Evolutionary conservation across 2,113 vertebrate species (phyloP).

Genomic region (Beaufortia kweichowensis): DNA sequence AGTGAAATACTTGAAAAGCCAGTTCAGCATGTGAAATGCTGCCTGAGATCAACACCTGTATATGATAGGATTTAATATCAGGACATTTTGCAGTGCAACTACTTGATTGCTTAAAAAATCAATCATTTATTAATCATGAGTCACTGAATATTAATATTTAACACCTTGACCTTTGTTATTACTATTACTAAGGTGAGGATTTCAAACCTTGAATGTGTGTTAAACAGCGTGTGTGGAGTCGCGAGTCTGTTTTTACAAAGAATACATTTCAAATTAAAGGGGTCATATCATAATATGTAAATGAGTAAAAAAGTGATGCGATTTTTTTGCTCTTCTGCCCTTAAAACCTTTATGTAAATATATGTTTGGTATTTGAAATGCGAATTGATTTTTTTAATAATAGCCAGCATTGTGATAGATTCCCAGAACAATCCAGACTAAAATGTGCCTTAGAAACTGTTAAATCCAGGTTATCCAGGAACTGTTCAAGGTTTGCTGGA

Average conservation of each 20-base stretch:
- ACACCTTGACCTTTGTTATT: background rate
- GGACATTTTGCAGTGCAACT: background rate
- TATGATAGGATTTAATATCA: background rate
- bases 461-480: too few species aligned
- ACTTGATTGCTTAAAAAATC: background rate
- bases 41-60: background rate
- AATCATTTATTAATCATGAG: conserved; percentile 3
- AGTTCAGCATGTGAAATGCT: background rate
- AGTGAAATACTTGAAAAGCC: background rate
- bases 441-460: too few species aligned
- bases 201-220: background rate
- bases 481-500: too few species aligned
- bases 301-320: too few species aligned
- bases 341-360: background rate
- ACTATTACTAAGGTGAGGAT: background rate
- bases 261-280: background rate
- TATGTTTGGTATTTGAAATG: too few species aligned
- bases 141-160: background rate
- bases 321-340: background rate
- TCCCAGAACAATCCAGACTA: too few species aligned
- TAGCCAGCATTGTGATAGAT: too few species aligned
- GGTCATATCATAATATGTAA: too few species aligned
- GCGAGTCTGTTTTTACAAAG: background rate
- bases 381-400: background rate
- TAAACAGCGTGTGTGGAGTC: background rate